Conservation (phyloP, 2,888 invertebrate genomes). For the Cyrtodaria siliqua region DNA sequence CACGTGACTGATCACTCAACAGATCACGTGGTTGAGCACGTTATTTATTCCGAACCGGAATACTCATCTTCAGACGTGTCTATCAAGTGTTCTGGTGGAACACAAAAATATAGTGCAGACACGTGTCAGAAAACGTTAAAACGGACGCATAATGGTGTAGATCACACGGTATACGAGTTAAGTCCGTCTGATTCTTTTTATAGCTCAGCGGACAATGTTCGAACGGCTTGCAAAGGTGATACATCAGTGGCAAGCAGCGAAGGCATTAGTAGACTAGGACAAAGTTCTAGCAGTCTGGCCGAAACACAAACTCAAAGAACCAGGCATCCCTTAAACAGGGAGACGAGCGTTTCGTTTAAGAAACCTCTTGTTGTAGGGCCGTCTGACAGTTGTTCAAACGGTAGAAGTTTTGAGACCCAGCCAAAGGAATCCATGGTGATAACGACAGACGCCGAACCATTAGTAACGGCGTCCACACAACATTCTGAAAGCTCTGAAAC, state of each 20-base stretch:
- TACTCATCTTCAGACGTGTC: constrained; percentile 58
- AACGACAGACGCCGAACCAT: constrained; percentile 41
- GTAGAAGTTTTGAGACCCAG: constrained; percentile 25
- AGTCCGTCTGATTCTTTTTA: constrained; percentile 63
- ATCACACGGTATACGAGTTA: constrained; percentile 61
- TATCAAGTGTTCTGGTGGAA: constrained; percentile 40
- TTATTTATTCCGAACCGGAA: constrained; percentile 62
- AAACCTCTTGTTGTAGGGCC: constrained; percentile 41
- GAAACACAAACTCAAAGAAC: constrained; percentile 33
- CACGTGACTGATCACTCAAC: constrained; percentile 21
- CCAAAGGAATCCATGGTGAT: constrained; percentile 30
- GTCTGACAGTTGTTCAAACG: constrained; percentile 10
- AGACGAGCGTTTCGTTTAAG: constrained; percentile 52
- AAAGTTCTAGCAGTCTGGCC: constrained; percentile 46
- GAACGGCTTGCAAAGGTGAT: constrained; percentile 30
- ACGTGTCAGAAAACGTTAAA: constrained; percentile 58
- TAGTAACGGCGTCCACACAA: constrained; percentile 29
- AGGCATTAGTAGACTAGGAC: constrained; percentile 40
- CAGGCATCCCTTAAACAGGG: constrained; percentile 37
- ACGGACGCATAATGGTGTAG: constrained; percentile 53
- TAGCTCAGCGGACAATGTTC: constrained; percentile 53
- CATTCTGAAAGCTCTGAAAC: constrained; percentile 31
- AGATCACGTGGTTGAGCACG: constrained; percentile 34
- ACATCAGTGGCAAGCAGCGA: constrained; percentile 40
- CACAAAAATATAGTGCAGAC: constrained; percentile 31